Base-by-base conservation (phyloP, 2,113 vertebrate genomes). In the Orientallactaga bullata region DNA sequence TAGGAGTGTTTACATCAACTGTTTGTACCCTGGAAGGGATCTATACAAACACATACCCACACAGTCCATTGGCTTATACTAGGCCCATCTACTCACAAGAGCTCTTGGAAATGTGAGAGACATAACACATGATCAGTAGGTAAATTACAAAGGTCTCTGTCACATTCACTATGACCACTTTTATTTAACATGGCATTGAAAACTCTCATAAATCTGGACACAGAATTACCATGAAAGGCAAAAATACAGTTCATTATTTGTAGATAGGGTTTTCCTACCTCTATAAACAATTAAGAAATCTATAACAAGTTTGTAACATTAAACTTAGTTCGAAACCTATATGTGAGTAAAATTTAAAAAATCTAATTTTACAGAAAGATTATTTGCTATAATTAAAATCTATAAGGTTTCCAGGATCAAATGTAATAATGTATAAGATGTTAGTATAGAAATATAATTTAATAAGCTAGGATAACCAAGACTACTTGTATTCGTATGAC, bases 371-470 rank as follows among this genome's bases (percentile, higher is more conserved):
- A 86, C 30, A 85, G 66, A 77, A 82, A 89, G 12, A 47, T 12
- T 37, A 32, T 77, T 91, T 61, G 37, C 5, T 76, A 51, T 18
- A 68, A 39, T 32, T 47, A 86, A n/a, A 93, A 91, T n/a, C 47
- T 65, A 11, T 60, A 94, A 37, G 6, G 2, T 82, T 89, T 71
- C 47, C 79, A 32, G 55, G 63, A 61, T 65, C 65, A 86, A 89
- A 63, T 47, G 15, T 76, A 85, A 73, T 23, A 24, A 60, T 42
- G 30, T 37, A 4, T 18, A 95, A 37, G 39, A 71, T 12, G 17
- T 17, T 76, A 88, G 55, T 85, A 28, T n/a, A 73, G 88, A 91
- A 94, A 47, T 28, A 15, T n/a, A 77, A 79, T 65, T 92, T 37
- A 78, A 18, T 86, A 47, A 85, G 42, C 69, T 26, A 37, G 0